Percentiles rank a stretch among this genome's conserved stretches.
Conservation (phyloP, 2,113 vertebrate genomes). For the Shinisaurus crocodilurus region DNA sequence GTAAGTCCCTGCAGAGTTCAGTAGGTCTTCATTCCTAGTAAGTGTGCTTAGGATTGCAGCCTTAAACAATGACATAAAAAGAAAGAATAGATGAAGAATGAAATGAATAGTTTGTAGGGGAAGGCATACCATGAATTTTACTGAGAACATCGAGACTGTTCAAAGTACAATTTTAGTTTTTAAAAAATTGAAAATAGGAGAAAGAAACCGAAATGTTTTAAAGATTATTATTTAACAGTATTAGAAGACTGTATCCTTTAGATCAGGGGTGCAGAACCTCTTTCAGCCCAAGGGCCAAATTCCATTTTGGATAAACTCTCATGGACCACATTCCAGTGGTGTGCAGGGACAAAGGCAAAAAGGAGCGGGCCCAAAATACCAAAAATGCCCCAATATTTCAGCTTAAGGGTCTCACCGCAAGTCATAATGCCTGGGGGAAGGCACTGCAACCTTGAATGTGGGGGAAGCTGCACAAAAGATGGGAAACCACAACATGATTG, state of each 20-base stretch:
- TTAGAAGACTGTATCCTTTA: background rate
- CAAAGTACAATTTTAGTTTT: background rate
- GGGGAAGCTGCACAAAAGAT: too few relatives aligned
- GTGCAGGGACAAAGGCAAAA: too few relatives aligned
- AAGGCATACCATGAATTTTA: background rate
- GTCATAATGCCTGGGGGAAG: too few relatives aligned
- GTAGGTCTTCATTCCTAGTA: background rate
- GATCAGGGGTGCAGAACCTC: background rate
- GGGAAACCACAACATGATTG: too few relatives aligned
- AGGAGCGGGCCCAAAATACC: too few relatives aligned
- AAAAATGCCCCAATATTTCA: too few relatives aligned
- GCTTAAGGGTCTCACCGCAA: too few relatives aligned
- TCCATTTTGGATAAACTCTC: too few relatives aligned
- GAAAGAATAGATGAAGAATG: background rate
- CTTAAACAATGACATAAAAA: background rate
- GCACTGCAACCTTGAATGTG: too few relatives aligned
- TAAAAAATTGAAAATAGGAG: background rate
- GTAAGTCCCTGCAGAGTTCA: background rate
- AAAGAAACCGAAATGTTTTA: background rate
- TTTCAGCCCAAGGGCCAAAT: too few relatives aligned
- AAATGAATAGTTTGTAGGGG: background rate
- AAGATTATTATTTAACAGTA: background rate
- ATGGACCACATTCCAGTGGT: too few relatives aligned
- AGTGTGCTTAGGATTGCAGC: background rate
- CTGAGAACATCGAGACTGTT: background rate